Percentiles rank a stretch among this genome's conserved stretches.
Evolutionary conservation across 2,113 vertebrate species (phyloP).

Genomic region (Rhynchopsitta pachyrhyncha): DNA sequence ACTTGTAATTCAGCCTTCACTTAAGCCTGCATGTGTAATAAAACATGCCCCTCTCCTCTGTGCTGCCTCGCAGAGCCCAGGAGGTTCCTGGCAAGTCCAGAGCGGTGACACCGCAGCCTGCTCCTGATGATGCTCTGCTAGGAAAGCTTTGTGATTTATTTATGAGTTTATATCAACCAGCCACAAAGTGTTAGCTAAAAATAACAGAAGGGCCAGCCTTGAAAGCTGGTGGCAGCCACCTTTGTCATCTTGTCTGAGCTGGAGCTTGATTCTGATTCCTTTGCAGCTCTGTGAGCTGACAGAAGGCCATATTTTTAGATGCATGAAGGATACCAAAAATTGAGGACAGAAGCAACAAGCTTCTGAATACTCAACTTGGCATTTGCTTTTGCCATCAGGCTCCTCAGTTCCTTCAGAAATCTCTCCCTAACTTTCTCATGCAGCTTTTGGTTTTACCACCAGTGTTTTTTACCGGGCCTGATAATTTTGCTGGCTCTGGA

Average conservation of each 20-base stretch:
- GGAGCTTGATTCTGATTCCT: neutral
- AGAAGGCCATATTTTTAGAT: neutral
- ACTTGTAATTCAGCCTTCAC: neutral
- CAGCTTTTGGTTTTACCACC: neutral
- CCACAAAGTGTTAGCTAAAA: neutral
- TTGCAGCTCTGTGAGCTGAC: neutral
- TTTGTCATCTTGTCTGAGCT: neutral
- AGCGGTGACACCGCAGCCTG: neutral
- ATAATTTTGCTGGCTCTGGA: neutral
- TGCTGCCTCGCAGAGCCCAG: fast-evolving
- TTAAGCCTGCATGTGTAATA: neutral
- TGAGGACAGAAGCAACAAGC: neutral
- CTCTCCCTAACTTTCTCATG: neutral
- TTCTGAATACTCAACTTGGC: neutral
- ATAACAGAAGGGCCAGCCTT: neutral
- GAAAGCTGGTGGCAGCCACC: neutral
- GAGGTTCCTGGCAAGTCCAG: neutral
- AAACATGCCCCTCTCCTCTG: neutral
- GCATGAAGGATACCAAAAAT: neutral
- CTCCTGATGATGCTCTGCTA: neutral
- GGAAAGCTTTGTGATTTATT: neutral
- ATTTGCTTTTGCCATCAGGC: neutral
- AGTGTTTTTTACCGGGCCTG: neutral
- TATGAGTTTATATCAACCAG: neutral
- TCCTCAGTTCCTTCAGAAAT: neutral